These are phyloP conservation scores for Pampusana beccarii DNA, from an alignment of 2,113 vertebrate genomes.

Conservation along the genomic window DNA sequence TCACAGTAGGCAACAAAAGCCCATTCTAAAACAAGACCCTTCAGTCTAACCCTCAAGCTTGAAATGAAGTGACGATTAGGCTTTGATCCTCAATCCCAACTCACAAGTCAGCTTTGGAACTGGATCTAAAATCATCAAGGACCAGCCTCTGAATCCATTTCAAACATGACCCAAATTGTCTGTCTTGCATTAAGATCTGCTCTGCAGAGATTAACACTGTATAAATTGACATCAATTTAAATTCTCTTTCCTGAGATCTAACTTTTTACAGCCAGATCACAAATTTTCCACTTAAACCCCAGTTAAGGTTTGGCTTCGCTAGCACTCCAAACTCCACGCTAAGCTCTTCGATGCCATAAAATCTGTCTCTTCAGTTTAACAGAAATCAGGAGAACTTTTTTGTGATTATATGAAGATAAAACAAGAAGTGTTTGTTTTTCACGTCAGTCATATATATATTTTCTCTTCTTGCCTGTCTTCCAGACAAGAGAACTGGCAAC, in stretches of 20 bases:
- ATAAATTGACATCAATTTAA: neutral
- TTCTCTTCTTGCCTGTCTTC: neutral
- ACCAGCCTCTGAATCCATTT: neutral
- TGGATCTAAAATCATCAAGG: neutral
- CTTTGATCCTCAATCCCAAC: slow-evolving; percentile 18
- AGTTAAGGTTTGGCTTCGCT: neutral
- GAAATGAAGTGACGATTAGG: neutral
- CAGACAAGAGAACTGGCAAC: neutral
- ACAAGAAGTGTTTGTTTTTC: neutral
- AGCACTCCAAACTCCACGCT: neutral
- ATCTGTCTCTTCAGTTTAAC: neutral
- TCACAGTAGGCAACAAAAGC: neutral
- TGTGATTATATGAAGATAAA: neutral
- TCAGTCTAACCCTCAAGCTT: neutral
- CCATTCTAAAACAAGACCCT: neutral
- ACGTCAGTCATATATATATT: neutral
- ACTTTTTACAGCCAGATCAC: neutral
- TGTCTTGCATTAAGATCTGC: neutral
- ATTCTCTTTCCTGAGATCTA: neutral
- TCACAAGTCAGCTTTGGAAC: neutral
- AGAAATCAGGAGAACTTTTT: neutral
- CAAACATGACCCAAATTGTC: slow-evolving; percentile 1
- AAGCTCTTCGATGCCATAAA: neutral
- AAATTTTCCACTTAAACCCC: neutral
- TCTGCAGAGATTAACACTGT: neutral